Evolutionary conservation across 23 tunicate species (phyloP).

Genomic region (Ciona savignyi): DNA sequence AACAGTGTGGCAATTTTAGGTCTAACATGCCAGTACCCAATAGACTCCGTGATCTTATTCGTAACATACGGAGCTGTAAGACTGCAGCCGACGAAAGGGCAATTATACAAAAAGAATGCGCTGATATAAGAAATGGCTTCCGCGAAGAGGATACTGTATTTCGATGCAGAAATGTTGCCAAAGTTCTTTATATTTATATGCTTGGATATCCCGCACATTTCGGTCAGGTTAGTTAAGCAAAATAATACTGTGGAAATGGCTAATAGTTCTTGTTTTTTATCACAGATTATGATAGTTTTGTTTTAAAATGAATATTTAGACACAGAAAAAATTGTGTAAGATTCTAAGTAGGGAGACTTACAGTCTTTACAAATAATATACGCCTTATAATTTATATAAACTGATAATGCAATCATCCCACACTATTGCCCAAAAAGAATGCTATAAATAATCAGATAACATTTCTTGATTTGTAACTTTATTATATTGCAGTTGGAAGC

Average conservation of each 20-base stretch:
- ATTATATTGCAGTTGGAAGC: conserved; percentile 81
- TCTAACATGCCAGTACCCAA: conserved; percentile 81
- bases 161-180: conserved; percentile 95
- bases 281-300: too few species aligned
- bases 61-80: conserved; percentile 89
- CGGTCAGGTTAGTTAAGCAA: conserved; percentile 59
- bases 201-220: conserved; percentile 99
- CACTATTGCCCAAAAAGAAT: too few species aligned
- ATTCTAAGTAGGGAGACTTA: too few species aligned
- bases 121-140: conserved; percentile 93
- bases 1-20: too few species aligned
- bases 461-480: too few species aligned
- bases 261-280: too few species aligned
- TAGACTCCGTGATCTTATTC: conserved; percentile 91
- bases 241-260: neutral
- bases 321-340: too few species aligned
- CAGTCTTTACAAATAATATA: too few species aligned
- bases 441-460: too few species aligned
- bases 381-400: too few species aligned
- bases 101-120: conserved; percentile 96
- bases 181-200: conserved; percentile 91
- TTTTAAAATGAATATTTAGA: too few species aligned
- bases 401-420: too few species aligned
- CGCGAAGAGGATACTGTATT: conserved; percentile 91
- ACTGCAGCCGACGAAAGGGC: conserved; percentile 99